Conservation (phyloP, 2,888 invertebrate species). For the Erannis defoliaria region DNA sequence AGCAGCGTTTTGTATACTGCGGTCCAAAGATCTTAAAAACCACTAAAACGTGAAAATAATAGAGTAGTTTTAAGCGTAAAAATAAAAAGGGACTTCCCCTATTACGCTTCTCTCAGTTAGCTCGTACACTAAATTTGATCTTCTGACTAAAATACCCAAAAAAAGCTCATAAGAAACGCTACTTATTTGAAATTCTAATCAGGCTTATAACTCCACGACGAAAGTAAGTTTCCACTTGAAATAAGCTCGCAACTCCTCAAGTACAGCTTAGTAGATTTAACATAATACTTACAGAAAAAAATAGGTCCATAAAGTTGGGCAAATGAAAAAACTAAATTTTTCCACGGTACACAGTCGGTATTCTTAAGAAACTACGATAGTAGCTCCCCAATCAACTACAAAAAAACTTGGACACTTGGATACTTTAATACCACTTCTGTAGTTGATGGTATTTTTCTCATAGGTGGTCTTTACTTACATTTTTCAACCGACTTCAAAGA, state of each 20-base stretch:
- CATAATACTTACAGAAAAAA: too few species aligned
- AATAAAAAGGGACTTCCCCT: not conserved
- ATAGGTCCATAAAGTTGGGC: not conserved
- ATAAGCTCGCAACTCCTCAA: not conserved
- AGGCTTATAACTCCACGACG: not conserved
- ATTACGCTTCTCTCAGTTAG: not conserved
- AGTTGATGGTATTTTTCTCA: too few species aligned
- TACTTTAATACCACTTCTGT: too few species aligned
- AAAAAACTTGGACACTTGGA: too few species aligned
- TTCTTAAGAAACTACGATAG: not conserved
- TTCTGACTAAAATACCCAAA: not conserved
- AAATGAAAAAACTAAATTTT: not conserved
- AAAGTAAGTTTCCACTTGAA: slow-evolving; percentile 2
- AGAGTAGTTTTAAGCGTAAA: not conserved
- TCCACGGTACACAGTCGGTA: not conserved
- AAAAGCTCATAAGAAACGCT: not conserved
- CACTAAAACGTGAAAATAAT: too few species aligned
- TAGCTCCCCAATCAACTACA: not conserved
- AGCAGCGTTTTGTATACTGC: too few species aligned
- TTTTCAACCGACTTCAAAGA: too few species aligned
- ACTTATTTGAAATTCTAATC: slow-evolving; percentile 2
- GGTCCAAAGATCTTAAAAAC: too few species aligned
- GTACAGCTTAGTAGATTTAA: too few species aligned
- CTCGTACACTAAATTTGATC: not conserved
- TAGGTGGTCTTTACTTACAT: too few species aligned